Evolutionary conservation across 1,140 invertebrate species (phyloP).

Genomic region (Drosophila insularis): DNA sequence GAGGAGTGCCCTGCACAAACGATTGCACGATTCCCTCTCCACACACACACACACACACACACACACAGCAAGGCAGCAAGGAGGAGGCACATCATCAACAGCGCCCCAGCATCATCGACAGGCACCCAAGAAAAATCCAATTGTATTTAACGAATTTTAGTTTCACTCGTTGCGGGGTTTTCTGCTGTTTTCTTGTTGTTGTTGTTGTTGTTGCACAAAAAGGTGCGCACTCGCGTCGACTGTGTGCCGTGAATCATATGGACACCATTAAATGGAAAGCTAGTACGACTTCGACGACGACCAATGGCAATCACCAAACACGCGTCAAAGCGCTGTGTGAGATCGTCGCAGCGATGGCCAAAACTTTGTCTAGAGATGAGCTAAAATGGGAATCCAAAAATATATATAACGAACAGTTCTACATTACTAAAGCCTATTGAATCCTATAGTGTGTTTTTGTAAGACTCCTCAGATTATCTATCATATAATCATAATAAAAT

Average conservation of each 20-base stretch:
- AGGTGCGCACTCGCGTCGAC: slow-evolving; percentile 29
- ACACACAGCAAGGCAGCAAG: slow-evolving; percentile 33
- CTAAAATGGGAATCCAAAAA: slow-evolving; percentile 9
- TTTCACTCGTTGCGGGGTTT: slow-evolving; percentile 1
- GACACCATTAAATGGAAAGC: slow-evolving; percentile 80
- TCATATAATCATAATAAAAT: too few species aligned
- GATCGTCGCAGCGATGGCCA: slow-evolving; percentile 36
- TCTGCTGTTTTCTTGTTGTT: slow-evolving; percentile 7
- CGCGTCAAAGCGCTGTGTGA: slow-evolving; percentile 77
- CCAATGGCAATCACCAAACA: slow-evolving; percentile 73
- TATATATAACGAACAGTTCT: too few species aligned
- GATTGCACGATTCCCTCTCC: slow-evolving; percentile 64
- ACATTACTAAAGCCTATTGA: too few species aligned
- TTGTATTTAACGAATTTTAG: slow-evolving; percentile 79
- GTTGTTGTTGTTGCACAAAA: slow-evolving; percentile 4
- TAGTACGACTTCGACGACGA: slow-evolving; percentile 26
- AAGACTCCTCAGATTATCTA: too few species aligned
- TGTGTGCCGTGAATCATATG: slow-evolving; percentile 73
- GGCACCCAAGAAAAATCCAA: slow-evolving; percentile 66
- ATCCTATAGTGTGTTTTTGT: too few species aligned
- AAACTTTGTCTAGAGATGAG: slow-evolving; percentile 17
- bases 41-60: slow-evolving; percentile 26
- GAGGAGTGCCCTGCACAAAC: slow-evolving; percentile 63
- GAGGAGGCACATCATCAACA: slow-evolving; percentile 75
- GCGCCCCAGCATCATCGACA: slow-evolving; percentile 58